Evolutionary conservation across 2,113 vertebrate species (phyloP).

Genomic region (Bettongia penicillata): DNA sequence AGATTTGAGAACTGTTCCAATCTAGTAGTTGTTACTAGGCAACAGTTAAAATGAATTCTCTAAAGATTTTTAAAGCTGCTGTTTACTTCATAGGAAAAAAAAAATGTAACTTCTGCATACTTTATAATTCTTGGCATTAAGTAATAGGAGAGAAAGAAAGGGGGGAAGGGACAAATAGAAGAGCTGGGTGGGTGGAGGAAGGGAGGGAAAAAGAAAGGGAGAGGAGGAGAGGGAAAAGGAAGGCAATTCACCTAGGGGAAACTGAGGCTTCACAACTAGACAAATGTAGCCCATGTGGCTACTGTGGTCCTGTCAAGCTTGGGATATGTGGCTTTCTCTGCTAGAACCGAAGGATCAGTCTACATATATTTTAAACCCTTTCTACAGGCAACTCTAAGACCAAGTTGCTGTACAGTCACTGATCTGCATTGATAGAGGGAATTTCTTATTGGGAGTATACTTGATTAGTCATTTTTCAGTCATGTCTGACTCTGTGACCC

Average conservation of each 20-base stretch:
- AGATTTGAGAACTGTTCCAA: slow-evolving; percentile 67
- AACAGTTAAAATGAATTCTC: slow-evolving; percentile 81
- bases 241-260: background rate
- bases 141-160: background rate
- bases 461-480: background rate
- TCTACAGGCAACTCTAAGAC: background rate
- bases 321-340: background rate
- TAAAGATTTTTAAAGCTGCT: slow-evolving; percentile 67
- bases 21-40: slow-evolving; percentile 80
- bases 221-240: background rate
- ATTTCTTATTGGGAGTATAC: background rate
- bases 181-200: background rate
- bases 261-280: background rate
- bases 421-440: background rate
- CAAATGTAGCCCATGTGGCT: background rate
- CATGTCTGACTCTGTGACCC: background rate
- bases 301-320: background rate
- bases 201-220: background rate
- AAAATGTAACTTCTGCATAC: slow-evolving; percentile 34
- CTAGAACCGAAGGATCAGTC: background rate
- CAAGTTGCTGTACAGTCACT: background rate
- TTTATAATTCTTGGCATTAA: slow-evolving; percentile 32
- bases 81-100: slow-evolving; percentile 67
- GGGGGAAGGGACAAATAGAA: background rate
- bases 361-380: background rate